Conservation (phyloP, 2,888 invertebrate species). For the Yponomeuta evonymella region DNA sequence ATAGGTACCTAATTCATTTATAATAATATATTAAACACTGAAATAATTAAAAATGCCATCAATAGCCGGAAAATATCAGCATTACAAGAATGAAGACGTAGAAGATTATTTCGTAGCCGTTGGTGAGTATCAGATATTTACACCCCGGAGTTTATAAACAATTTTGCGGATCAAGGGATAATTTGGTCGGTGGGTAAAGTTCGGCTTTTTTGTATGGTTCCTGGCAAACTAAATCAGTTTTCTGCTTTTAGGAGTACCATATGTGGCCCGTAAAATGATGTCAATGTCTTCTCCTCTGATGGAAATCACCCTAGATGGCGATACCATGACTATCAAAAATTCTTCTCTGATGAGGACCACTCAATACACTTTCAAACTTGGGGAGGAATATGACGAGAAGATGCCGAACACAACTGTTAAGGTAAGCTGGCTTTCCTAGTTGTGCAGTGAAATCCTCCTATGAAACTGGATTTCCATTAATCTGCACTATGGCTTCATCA, state of each 20-base stretch:
- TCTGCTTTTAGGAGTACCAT: conserved; percentile 75
- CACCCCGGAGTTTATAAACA: neutral
- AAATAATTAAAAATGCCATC: conserved; percentile 62
- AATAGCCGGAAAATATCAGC: conserved; percentile 78
- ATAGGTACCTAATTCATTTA: too few relatives aligned
- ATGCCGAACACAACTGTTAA: conserved; percentile 74
- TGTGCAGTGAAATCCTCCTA: neutral
- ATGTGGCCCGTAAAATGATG: conserved; percentile 80
- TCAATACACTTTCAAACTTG: conserved; percentile 73
- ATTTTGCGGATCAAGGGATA: neutral
- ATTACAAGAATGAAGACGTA: conserved; percentile 79
- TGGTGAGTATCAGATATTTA: conserved; percentile 56
- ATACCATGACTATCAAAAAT: conserved; percentile 75
- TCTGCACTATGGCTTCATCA: too few relatives aligned
- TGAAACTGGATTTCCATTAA: too few relatives aligned
- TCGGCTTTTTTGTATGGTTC: neutral
- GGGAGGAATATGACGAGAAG: conserved; percentile 79
- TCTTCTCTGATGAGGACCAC: conserved; percentile 73
- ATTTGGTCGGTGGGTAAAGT: too few relatives aligned
- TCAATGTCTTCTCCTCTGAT: conserved; percentile 74
- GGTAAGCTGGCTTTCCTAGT: conserved; percentile 35
- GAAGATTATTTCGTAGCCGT: conserved; percentile 79
- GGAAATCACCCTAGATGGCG: conserved; percentile 73
- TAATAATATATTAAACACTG: neutral
- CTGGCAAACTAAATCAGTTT: neutral